Percentiles rank a stretch among this genome's conserved stretches.
These are phyloP conservation scores for Toxostoma redivivum DNA, from an alignment of 2,113 vertebrate species.

Conservation along the genomic window DNA sequence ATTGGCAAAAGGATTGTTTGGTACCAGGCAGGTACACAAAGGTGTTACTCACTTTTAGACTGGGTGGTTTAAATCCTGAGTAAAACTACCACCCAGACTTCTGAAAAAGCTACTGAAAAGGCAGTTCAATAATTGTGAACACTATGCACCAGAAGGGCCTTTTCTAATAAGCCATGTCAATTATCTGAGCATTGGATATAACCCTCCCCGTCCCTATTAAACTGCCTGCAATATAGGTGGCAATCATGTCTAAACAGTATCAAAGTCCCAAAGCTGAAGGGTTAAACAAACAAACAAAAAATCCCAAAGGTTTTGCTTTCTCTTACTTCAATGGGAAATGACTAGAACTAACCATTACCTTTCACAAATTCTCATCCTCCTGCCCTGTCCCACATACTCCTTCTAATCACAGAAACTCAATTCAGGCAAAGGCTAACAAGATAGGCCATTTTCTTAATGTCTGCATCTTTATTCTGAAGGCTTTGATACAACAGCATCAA, in stretches of 20 bases:
- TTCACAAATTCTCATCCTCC: not conserved
- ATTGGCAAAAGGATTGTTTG: not conserved
- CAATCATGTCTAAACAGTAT: not conserved
- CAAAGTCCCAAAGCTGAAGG: not conserved
- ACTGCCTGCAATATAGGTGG: not conserved
- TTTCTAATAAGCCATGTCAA: not conserved
- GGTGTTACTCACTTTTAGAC: not conserved
- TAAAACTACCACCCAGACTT: not conserved
- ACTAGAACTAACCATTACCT: not conserved
- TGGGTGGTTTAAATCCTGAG: not conserved
- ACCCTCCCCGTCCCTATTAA: not conserved
- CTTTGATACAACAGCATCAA: not conserved
- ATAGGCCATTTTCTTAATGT: not conserved
- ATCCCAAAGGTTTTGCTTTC: not conserved
- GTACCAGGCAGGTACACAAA: not conserved
- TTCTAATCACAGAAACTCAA: not conserved
- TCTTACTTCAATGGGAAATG: not conserved
- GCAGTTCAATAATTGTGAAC: not conserved
- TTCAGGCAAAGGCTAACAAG: not conserved
- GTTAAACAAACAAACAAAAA: not conserved
- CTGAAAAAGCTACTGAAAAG: not conserved
- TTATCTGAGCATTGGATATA: not conserved
- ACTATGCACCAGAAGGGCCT: not conserved
- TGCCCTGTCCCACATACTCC: not conserved
- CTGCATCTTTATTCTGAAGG: not conserved